Evolutionary conservation across 2,797 vertebrate species (phyloP), one percentile per base, ranked within the genome.

Genomic region (Notolepis coatsorum): DNA sequence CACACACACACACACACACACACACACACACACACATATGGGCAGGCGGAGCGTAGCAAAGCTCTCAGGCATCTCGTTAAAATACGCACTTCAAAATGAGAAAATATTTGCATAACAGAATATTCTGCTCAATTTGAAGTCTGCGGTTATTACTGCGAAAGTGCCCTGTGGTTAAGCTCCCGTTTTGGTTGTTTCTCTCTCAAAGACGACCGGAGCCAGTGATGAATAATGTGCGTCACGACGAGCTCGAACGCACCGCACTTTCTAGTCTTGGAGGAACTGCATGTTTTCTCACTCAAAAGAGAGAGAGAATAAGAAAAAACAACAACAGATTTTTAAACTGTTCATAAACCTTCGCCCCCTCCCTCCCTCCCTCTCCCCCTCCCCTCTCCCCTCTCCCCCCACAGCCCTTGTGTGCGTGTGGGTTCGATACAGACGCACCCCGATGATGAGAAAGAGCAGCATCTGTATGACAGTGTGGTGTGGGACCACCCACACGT

Each of bases 401-500:
- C 61, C 47, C 59, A 43, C 55, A 47, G 31, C 46, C 61, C 33
- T 10, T 20, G 33, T 56, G 64, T 68, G 65, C 6, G 57, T 13
- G 49, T 24, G 49, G 51, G 42, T 48, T 52, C 8, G 6, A 31
- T 28, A 59, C 66, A 65, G 72, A 66, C 23, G 12, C 27, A 30
- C 54, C 35, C n/a, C n/a, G n/a, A 21, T 5, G 66, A 71, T 64
- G 82, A 77, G 53, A 71, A 68, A 53, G 27, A 72, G 64, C 39
- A 10, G n/a, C n/a, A 51, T 17, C 57, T 58, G 60, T 66, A 23
- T 38, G 60, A 66, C 68, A 12, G 57, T 54, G 6, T 35, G 23
- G 49, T 37, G 27, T 37, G 27, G 20, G 84, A 85, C 84, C 84
- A 88, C 85, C 81, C 83, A 84, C 47, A 41, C 62, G 8, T 53